Conservation (phyloP, 2,113 vertebrate genomes). For the Tapirus terrestris region DNA sequence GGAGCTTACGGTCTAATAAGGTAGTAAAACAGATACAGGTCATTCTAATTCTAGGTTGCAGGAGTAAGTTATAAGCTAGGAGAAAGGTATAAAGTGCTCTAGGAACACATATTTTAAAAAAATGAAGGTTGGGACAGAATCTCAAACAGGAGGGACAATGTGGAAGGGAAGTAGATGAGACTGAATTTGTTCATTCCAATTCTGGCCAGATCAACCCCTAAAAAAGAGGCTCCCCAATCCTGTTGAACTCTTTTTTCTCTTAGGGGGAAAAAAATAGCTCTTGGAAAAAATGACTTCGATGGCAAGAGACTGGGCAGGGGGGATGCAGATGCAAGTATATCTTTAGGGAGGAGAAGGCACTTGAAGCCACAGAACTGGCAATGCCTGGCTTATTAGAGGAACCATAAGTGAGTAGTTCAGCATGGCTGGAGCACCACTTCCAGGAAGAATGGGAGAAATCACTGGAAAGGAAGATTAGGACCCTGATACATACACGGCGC, state of each 20-base stretch:
- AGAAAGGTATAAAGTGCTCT: background rate
- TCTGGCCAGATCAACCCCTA: background rate
- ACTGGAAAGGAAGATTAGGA: background rate
- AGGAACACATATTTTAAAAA: background rate
- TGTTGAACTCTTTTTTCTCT: background rate
- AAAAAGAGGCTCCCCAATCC: background rate
- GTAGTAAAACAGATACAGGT: background rate
- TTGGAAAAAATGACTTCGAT: background rate
- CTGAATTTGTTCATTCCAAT: background rate
- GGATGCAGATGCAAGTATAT: background rate
- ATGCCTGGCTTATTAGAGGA: background rate
- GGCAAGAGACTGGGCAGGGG: background rate
- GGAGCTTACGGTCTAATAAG: background rate
- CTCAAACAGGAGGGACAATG: background rate
- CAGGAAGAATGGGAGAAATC: background rate
- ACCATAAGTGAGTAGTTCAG: background rate
- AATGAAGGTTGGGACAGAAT: background rate
- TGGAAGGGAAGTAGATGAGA: background rate
- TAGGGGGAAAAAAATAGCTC: background rate
- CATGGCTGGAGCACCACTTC: background rate
- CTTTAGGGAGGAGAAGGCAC: constrained; percentile 54
- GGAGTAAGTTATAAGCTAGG: background rate
- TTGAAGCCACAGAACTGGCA: background rate
- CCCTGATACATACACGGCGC: background rate
- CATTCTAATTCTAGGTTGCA: background rate